Evolutionary conservation across 2,113 vertebrate species (phyloP).

Genomic region (Salvator merianae): DNA sequence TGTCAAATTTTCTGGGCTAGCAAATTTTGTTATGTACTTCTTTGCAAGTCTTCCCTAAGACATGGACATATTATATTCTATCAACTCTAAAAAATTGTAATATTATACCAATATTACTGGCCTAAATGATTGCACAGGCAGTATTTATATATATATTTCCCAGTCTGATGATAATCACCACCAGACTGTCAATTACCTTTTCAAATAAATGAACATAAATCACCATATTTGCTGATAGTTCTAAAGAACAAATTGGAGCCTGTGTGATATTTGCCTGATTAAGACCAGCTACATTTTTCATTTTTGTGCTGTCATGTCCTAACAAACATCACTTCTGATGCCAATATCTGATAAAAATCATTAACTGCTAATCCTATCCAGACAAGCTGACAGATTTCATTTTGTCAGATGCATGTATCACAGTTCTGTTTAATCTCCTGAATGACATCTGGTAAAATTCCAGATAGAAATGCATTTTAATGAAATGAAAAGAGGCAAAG

Average conservation of each 20-base stretch:
- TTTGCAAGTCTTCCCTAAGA: not conserved
- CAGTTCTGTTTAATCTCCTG: slow-evolving; percentile 24
- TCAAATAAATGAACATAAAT: not conserved
- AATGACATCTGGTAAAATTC: slow-evolving; percentile 5
- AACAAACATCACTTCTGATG: not conserved
- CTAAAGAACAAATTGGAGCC: not conserved
- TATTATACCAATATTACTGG: not conserved
- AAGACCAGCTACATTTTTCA: not conserved
- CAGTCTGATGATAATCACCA: no score
- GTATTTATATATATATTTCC: not conserved
- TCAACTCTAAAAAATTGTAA: not conserved
- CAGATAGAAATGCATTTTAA: not conserved
- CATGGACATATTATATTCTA: not conserved
- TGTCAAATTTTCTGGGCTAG: not conserved
- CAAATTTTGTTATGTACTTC: not conserved
- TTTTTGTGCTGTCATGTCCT: slow-evolving; percentile 8
- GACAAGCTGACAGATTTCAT: slow-evolving; percentile 8
- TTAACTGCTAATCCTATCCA: slow-evolving; percentile 1
- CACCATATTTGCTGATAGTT: not conserved
- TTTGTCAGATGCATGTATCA: not conserved
- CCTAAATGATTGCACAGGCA: not conserved
- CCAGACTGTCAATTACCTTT: not conserved
- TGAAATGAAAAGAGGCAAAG: not conserved
- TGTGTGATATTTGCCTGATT: not conserved
- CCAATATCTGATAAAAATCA: not conserved